Evolutionary conservation across 2,888 invertebrate genomes (phyloP).

Genomic region (Helobdella robusta): DNA sequence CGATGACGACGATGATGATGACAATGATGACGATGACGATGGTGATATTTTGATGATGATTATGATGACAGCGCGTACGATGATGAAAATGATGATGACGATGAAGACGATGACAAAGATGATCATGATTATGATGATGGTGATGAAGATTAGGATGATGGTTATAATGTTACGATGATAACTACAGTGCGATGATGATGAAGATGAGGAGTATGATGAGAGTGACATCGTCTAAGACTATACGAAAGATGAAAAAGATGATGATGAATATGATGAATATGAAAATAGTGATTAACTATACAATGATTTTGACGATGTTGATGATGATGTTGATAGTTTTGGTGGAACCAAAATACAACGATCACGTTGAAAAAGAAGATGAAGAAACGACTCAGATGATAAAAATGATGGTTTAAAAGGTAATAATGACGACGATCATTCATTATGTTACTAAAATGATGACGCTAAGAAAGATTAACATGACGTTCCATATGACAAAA

Average conservation of each 20-base stretch:
- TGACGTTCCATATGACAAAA: no score
- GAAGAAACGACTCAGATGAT: slow-evolving; percentile 29
- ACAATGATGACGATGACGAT: not conserved
- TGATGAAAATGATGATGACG: not conserved
- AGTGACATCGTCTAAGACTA: not conserved
- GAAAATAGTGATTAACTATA: not conserved
- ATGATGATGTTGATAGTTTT: slow-evolving; percentile 20
- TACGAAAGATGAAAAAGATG: not conserved
- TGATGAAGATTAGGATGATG: slow-evolving; percentile 1
- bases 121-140: slow-evolving; percentile 7
- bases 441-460: no score
- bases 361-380: slow-evolving; percentile 26
- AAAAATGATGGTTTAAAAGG: slow-evolving; percentile 25
- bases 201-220: not conserved
- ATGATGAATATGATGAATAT: not conserved
- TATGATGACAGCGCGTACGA: not conserved
- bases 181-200: not conserved
- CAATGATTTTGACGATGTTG: not conserved
- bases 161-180: not conserved
- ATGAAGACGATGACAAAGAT: not conserved
- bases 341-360: slow-evolving; percentile 15
- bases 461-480: no score
- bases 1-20: not conserved
- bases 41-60: no score
- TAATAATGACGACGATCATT: slow-evolving; percentile 18